These are phyloP conservation scores for Cryptus viduatorius DNA, from an alignment of 2,888 invertebrate species.

Conservation along the genomic window DNA sequence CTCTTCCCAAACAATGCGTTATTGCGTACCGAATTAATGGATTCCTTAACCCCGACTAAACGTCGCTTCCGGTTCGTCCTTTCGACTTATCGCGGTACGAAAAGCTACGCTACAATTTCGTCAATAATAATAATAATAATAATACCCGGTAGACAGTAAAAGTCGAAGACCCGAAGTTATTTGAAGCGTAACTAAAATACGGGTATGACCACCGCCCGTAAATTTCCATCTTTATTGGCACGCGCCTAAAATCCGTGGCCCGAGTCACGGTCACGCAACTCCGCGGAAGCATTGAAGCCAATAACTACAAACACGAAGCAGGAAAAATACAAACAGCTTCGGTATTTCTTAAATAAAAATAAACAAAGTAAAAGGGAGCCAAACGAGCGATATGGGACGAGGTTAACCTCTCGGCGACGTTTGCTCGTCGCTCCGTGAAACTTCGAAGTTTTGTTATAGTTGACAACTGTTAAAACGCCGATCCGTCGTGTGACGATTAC, in stretches of 20 bases:
- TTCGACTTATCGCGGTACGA: background rate
- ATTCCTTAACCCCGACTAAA: background rate
- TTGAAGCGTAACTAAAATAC: constrained; percentile 12
- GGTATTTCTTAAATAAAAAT: constrained; percentile 19
- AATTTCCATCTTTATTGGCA: constrained; percentile 35
- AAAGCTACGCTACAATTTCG: constrained; percentile 1
- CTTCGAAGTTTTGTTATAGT: background rate
- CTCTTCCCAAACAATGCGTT: background rate
- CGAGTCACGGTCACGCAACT: constrained; percentile 3
- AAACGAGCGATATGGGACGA: constrained; percentile 13
- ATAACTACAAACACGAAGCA: constrained; percentile 2
- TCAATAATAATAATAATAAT: constrained; percentile 5
- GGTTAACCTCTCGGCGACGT: constrained; percentile 3
- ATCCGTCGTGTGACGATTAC: background rate
- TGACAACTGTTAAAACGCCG: constrained; percentile 2
- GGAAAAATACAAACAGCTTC: background rate
- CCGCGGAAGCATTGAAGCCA: background rate
- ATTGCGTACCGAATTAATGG: background rate
- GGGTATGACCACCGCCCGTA: constrained; percentile 13
- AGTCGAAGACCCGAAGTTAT: background rate
- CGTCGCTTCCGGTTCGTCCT: background rate
- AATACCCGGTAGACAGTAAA: background rate
- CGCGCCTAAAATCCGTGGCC: background rate
- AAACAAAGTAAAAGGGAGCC: constrained; percentile 9
- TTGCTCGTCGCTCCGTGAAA: background rate